Base-by-base conservation (phyloP, 2,113 vertebrate genomes). In the Macroglossus sobrinus region DNA sequence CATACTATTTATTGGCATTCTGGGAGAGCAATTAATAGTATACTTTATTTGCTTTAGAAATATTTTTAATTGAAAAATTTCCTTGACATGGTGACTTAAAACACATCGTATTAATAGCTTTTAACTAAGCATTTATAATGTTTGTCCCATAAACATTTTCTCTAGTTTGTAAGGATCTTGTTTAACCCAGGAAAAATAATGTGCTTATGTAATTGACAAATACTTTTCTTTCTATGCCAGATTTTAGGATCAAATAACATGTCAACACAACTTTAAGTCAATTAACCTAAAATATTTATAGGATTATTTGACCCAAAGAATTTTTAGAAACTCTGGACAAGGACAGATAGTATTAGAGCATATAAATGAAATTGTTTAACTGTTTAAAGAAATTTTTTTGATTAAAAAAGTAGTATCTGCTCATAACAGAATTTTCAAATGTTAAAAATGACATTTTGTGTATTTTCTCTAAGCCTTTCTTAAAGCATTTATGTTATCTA, bases 1-100 rank as follows among this genome's bases (percentile, higher is more conserved):
- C 97, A 92, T 98, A 96, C 93, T 95, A 90, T 89, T 96, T 94
- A 96, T 92, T 89, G 85, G 24, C 78, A 53, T 38, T 90, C 28
- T 47, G 84, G 91, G 93, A n/a, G 57, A 87, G 18, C 26, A 93
- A 89, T 94, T 93, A 96, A 79, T 96, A 94, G 45, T 78, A 35
- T 93, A 61, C 71, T 93, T 88, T 64, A 78, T 97, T 95, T 95
- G 84, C 80, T 93, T 97, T 91, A 93, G 78, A 89, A 93, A 89
- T 26, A 84, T 5, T 89, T 96, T 91, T 97, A 93, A 94, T 84
- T 79, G 86, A 95, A 97, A 84, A 78, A 71, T 45, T 84, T 82
- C 53, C 38, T 89, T 68, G 68, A 93, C 66, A 79, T 82, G 33
- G 9, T 89, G 38, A 74, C 47, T 68, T 96, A 88, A 76, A 90